Conservation (phyloP, 2,888 invertebrate species). For the Drosophila tanythrix region DNA sequence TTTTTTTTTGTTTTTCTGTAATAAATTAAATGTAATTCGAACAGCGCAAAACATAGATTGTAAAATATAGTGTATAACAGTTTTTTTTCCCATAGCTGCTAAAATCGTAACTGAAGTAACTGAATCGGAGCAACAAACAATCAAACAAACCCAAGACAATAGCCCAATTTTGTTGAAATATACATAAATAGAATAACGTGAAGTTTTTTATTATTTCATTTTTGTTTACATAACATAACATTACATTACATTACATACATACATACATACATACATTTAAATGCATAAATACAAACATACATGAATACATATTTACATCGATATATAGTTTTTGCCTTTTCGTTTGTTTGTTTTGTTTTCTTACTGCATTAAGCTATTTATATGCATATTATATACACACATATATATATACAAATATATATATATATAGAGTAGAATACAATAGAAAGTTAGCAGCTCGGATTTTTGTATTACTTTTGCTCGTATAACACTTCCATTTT, state of each 20-base stretch:
- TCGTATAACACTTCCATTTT: constrained; percentile 70
- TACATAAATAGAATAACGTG: constrained; percentile 38
- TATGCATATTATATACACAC: constrained; percentile 11
- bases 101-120: constrained; percentile 68
- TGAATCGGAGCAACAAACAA: constrained; percentile 83
- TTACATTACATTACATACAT: constrained; percentile 43
- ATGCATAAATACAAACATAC: constrained; percentile 37
- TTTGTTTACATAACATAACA: constrained; percentile 22
- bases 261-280: constrained; percentile 17
- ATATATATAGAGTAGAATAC: constrained; percentile 15
- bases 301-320: constrained; percentile 34
- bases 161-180: constrained; percentile 78
- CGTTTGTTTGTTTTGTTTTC: constrained; percentile 42
- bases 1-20: not conserved
- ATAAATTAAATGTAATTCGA: not conserved
- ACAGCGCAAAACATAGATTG: constrained; percentile 18
- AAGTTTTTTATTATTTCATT: constrained; percentile 46
- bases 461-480: constrained; percentile 31
- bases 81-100: constrained; percentile 44
- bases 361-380: constrained; percentile 34
- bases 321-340: constrained; percentile 43
- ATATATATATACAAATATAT: not conserved
- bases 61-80: constrained; percentile 40
- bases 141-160: constrained; percentile 79
- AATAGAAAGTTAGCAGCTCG: constrained; percentile 35